Percentiles rank a stretch among this genome's conserved stretches.
Conservation (phyloP, 2,797 vertebrate genomes). For the Xerus rutilus region DNA sequence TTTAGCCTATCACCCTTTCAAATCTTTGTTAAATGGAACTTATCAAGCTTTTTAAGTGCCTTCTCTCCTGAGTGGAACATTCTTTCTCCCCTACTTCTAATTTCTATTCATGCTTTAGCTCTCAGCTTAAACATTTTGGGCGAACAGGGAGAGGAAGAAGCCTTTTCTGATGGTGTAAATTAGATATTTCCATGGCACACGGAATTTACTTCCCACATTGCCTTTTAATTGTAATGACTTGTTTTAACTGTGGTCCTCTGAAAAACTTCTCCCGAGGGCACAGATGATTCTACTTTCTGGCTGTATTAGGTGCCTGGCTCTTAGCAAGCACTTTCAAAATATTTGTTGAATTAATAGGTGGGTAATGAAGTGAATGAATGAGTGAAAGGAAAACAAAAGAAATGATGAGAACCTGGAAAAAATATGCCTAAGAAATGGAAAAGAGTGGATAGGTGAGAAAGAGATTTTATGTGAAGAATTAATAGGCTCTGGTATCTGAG, state of each 20-base stretch:
- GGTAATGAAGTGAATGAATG: background rate
- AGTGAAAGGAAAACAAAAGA: background rate
- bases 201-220: background rate
- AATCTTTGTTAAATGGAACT: background rate
- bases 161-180: slow-evolving; percentile 6
- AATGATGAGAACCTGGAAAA: background rate
- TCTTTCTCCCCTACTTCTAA: background rate
- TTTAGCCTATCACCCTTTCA: background rate
- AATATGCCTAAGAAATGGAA: background rate
- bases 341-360: slow-evolving; percentile 38
- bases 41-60: background rate
- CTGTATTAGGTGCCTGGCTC: background rate
- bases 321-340: slow-evolving; percentile 48
- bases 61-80: background rate
- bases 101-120: background rate
- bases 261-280: background rate
- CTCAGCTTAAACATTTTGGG: background rate
- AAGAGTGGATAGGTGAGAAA: background rate
- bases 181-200: background rate
- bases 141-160: background rate
- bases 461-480: background rate
- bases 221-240: slow-evolving; percentile 6
- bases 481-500: background rate
- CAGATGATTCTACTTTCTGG: background rate
- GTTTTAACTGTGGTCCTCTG: background rate